A percentile compares a stretch with the other conserved stretches of the same genome.
Conservation (phyloP, 2,888 invertebrate species). For the Zaprionus lineosus region DNA sequence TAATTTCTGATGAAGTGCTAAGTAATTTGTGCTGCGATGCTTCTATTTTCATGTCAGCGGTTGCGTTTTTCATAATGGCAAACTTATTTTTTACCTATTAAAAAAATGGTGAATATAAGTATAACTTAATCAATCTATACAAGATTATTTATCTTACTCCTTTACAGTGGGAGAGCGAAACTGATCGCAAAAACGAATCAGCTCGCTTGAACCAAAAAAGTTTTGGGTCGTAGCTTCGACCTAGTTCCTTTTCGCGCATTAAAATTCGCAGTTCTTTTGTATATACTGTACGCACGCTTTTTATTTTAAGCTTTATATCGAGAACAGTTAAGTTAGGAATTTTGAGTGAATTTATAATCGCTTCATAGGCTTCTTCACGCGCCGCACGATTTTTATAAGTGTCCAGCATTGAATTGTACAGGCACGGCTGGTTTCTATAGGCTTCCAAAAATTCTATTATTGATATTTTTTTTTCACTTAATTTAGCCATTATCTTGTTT, state of each 20-base stretch:
- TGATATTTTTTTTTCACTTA: conserved; percentile 73
- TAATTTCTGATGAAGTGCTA: conserved; percentile 18
- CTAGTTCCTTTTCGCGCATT: conserved; percentile 62
- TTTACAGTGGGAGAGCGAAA: conserved; percentile 67
- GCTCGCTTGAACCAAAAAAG: conserved; percentile 78
- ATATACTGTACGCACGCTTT: conserved; percentile 81
- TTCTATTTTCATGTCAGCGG: conserved; percentile 33
- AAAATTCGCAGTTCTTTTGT: conserved; percentile 78
- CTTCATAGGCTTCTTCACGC: conserved; percentile 73
- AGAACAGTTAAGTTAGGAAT: conserved; percentile 70
- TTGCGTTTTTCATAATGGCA: neutral
- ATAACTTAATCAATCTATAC: neutral
- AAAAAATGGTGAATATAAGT: neutral
- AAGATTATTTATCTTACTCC: conserved; percentile 39
- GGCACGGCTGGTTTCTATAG: conserved; percentile 77
- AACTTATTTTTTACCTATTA: conserved; percentile 23
- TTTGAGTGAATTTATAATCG: conserved; percentile 74
- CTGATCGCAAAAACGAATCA: conserved; percentile 71
- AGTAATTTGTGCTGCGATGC: conserved; percentile 21
- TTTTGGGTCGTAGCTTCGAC: conserved; percentile 70
- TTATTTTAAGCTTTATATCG: conserved; percentile 81
- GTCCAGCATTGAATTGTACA: conserved; percentile 75
- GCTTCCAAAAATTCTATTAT: conserved; percentile 77
- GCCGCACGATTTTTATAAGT: conserved; percentile 77
- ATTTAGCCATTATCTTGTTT: conserved; percentile 60